Percentiles rank a stretch among this genome's conserved stretches.
Conservation (phyloP, 2,888 invertebrate genomes). For the Andrena bicolor region DNA sequence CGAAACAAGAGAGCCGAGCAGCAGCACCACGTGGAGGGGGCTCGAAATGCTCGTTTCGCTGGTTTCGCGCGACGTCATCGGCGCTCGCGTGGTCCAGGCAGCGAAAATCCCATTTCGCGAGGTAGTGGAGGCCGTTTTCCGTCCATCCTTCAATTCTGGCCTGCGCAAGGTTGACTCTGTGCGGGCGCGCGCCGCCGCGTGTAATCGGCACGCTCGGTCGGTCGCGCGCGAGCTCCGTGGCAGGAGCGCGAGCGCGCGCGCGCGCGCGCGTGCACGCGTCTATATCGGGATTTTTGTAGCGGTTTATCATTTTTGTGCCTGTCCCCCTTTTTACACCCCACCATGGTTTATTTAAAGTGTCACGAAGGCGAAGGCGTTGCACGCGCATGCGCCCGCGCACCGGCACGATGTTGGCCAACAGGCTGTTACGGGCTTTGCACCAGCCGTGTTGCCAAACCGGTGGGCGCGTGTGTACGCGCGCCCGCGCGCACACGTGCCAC, state of each 20-base stretch:
- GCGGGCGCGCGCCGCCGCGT: slow-evolving; percentile 38
- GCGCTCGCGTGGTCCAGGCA: background rate
- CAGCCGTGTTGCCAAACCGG: slow-evolving; percentile 73
- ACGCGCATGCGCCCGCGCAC: slow-evolving; percentile 63
- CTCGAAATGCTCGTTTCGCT: slow-evolving; percentile 4
- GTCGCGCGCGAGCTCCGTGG: background rate
- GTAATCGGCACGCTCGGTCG: slow-evolving; percentile 40
- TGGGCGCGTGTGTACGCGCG: slow-evolving; percentile 16
- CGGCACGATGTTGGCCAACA: slow-evolving; percentile 73
- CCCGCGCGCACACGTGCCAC: background rate
- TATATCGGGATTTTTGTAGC: slow-evolving; percentile 73
- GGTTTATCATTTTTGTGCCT: slow-evolving; percentile 72
- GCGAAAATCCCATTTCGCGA: slow-evolving; percentile 16
- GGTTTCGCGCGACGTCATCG: slow-evolving; percentile 1
- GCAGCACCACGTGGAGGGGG: background rate
- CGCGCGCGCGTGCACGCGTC: slow-evolving; percentile 60
- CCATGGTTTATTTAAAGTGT: slow-evolving; percentile 75
- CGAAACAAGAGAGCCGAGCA: background rate
- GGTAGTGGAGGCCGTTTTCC: slow-evolving; percentile 15
- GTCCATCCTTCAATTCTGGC: slow-evolving; percentile 47
- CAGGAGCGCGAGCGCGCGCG: slow-evolving; percentile 32
- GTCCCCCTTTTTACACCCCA: slow-evolving; percentile 65
- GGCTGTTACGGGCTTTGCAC: slow-evolving; percentile 73
- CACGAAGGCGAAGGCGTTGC: slow-evolving; percentile 69
- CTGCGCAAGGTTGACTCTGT: slow-evolving; percentile 49